phyloP scores from a whole-genome alignment of 2,113 vertebrate species.

The Sus scrofa region T2T-Sscrofa CM000830.6:16734001-16734500 shows the following conservation, averaged over 20 bases:
- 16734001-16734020: neutral
- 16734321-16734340: conserved; percentile 43
- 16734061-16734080: conserved; percentile 31
- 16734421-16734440: neutral
- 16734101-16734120: conserved; percentile 13
- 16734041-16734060: conserved; percentile 27
- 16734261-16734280: neutral
- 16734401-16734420: conserved; percentile 19
- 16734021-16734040: neutral
- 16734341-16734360: conserved; percentile 22
- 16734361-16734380: conserved; percentile 53
- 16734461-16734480: conserved; percentile 30
- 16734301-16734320: conserved; percentile 4
- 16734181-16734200: neutral
- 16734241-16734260: neutral
- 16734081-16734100: conserved; percentile 44
- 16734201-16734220: neutral
- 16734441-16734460: conserved; percentile 26
- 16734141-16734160: neutral
- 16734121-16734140: neutral
- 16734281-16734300: neutral
- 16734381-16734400: neutral
- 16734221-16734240: conserved; percentile 50
- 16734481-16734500: conserved; percentile 27
- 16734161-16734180: neutral